Evolutionary conservation across 2,113 vertebrate species (phyloP).

Genomic region (Megaceryle maxima): DNA sequence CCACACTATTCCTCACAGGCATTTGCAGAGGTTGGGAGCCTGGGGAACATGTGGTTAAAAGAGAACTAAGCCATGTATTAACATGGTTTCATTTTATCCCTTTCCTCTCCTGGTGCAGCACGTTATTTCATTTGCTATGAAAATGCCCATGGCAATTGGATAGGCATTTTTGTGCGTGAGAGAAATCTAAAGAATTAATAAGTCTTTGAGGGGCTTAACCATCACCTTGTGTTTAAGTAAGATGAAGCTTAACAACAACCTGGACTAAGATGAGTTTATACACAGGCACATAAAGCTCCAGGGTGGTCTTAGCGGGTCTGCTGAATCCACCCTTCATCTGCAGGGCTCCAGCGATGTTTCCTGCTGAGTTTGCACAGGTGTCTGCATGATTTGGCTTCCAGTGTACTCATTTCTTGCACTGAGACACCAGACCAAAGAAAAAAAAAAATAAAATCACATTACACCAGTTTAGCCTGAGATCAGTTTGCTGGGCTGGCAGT

Average conservation of each 20-base stretch:
- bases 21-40: background rate
- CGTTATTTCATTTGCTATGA: background rate
- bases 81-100: background rate
- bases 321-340: background rate
- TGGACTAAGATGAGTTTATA: background rate
- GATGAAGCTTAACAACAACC: background rate
- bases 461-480: background rate
- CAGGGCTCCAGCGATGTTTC: background rate
- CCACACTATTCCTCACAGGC: background rate
- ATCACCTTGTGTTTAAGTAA: background rate
- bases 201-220: background rate
- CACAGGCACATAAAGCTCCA: background rate
- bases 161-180: background rate
- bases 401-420: background rate
- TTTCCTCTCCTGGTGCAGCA: background rate
- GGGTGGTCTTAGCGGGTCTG: slow-evolving; percentile 24
- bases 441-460: background rate
- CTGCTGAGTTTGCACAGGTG: slow-evolving; percentile 57
- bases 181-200: background rate
- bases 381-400: background rate
- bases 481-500: background rate
- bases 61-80: background rate
- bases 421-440: background rate
- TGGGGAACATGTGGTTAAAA: slow-evolving; percentile 19
- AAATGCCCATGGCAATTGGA: background rate